Evolutionary conservation across 2,113 vertebrate genomes (phyloP), one percentile per base, ranked within the genome.

Genomic region (Ursus arctos): DNA sequence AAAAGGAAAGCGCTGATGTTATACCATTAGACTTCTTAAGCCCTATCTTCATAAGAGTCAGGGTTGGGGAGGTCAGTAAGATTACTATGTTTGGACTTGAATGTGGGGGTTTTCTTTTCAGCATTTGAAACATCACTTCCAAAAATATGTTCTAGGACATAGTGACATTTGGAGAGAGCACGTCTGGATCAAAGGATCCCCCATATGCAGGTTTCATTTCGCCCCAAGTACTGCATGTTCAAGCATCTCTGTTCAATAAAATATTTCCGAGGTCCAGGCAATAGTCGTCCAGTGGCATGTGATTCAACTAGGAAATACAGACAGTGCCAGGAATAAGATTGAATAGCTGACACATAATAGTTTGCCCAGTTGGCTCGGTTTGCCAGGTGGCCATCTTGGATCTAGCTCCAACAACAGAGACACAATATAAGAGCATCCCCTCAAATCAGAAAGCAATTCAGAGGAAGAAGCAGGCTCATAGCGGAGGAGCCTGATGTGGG

Each of bases 81-180:
- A 83, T 26, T 19, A 59, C 53, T 55, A 36, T 84, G 8, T 81
- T 71, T 65, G 31, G 69, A 94, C 18, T 86, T 95, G 22, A 67
- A 9, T n/a, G n/a, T 86, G 65, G 24, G 21, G n/a, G 93, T 96
- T 95, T 96, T 95, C 82, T 86, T 77, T 96, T 77, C 24, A 91
- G 43, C 13, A 84, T 65, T 88, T 69, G 96, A 83, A 92, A 77
- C 94, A 87, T 90, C 69, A 47, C 21, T 80, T n/a, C 72, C 33
- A 53, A 72, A 92, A 84, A 67, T 65, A 85, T 12, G 85, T 16
- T 49, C 59, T 90, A 77, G 26, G 65, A 94, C 65, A 74, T 22
- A 36, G 0, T 49, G 76, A 92, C 26, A 49, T 24, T n/a, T 76
- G 16, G 79, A 59, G 61, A 86, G 47, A 80, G 15, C 61, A 96